These are phyloP conservation scores for Panopea generosa DNA, from an alignment of 2,888 invertebrate species.

Conservation along the genomic window DNA sequence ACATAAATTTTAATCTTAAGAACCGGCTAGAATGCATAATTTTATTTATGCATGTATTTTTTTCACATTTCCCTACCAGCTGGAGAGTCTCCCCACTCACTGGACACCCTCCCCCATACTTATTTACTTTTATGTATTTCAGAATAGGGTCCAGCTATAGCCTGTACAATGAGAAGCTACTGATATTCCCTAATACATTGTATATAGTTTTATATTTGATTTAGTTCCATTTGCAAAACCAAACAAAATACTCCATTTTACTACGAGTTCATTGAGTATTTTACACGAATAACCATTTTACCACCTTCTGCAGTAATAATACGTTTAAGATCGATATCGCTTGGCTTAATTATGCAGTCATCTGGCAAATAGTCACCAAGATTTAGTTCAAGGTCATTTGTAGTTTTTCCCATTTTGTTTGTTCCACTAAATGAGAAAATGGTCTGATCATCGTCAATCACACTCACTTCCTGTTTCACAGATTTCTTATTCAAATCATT, in stretches of 20 bases:
- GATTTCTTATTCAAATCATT: constrained; percentile 27
- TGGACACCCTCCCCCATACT: too few relatives aligned
- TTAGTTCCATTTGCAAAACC: too few relatives aligned
- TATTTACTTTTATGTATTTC: too few relatives aligned
- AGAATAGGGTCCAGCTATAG: too few relatives aligned
- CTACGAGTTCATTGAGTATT: constrained; percentile 19
- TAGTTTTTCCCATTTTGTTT: constrained; percentile 19
- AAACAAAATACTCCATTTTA: constrained; percentile 31
- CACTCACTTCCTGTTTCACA: constrained; percentile 32
- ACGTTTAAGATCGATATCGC: constrained; percentile 36
- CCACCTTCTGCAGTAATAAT: constrained; percentile 46
- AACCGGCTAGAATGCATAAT: too few relatives aligned
- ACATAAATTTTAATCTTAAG: too few relatives aligned
- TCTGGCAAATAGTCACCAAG: constrained; percentile 53
- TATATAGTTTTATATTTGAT: too few relatives aligned
- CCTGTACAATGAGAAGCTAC: too few relatives aligned
- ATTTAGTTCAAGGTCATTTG: constrained; percentile 46
- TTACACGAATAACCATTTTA: constrained; percentile 35
- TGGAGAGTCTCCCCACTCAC: too few relatives aligned
- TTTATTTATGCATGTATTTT: too few relatives aligned
- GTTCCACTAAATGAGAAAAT: constrained; percentile 26
- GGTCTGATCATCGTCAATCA: constrained; percentile 28
- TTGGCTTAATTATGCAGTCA: constrained; percentile 34
- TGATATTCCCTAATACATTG: too few relatives aligned
- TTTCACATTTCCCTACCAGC: too few relatives aligned